Conservation (phyloP, 1,140 invertebrate species). For the Neotoxoptera formosana region DNA sequence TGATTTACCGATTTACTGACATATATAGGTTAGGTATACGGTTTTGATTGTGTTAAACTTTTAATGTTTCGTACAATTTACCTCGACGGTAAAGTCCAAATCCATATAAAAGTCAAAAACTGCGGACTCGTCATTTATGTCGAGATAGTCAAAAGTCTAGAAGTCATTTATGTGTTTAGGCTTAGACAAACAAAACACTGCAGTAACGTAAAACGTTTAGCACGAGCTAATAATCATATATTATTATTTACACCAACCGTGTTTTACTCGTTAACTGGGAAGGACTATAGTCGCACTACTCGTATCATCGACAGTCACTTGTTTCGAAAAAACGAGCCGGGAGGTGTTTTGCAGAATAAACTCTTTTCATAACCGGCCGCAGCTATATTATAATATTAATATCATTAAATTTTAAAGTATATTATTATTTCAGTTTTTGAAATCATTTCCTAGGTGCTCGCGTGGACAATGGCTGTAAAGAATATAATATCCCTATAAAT, state of each 20-base stretch:
- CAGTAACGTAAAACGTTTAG: too few species aligned
- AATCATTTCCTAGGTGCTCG: background rate
- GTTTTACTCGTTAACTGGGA: background rate
- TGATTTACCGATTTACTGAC: background rate
- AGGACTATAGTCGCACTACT: background rate
- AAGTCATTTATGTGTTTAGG: too few species aligned
- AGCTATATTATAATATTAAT: background rate
- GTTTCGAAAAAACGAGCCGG: background rate
- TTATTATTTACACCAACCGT: background rate
- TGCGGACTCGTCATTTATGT: too few species aligned
- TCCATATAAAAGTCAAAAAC: too few species aligned
- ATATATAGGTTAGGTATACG: too few species aligned
- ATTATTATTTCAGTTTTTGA: background rate
- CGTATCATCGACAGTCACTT: too few species aligned
- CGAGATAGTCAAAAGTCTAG: too few species aligned
- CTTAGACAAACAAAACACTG: too few species aligned
- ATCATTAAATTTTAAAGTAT: background rate
- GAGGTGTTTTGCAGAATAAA: background rate
- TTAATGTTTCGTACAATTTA: background rate
- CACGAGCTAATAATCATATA: too few species aligned
- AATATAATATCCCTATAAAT: background rate
- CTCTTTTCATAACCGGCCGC: background rate
- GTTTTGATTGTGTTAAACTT: background rate
- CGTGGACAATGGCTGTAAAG: background rate
- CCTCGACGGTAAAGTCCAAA: too few species aligned